Evolutionary conservation across 2,888 invertebrate species (phyloP).

Genomic region (Lasioglossum calceatum): DNA sequence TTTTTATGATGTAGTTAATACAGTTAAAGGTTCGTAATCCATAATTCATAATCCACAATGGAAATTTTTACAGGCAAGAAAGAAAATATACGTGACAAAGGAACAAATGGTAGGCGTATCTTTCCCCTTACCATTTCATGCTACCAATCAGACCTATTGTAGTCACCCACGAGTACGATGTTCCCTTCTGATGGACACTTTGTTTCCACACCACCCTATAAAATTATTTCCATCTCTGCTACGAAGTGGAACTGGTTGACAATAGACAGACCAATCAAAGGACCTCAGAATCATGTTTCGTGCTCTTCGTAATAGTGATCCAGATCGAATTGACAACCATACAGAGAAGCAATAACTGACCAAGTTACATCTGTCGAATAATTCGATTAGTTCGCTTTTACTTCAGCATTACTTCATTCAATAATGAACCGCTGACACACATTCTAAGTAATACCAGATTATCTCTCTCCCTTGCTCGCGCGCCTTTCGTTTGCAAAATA

Average conservation of each 20-base stretch:
- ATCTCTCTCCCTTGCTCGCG: constrained; percentile 18
- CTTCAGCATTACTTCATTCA: neutral
- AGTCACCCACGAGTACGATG: neutral
- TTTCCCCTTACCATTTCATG: neutral
- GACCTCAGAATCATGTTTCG: neutral
- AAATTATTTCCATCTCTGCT: neutral
- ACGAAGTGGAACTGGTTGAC: neutral
- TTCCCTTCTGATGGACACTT: constrained; percentile 7
- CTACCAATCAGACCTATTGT: constrained; percentile 3
- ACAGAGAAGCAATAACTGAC: neutral
- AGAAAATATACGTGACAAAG: neutral
- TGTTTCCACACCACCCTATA: constrained; percentile 1
- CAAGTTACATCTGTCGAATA: neutral
- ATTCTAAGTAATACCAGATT: constrained; percentile 22
- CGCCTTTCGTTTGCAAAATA: constrained; percentile 51
- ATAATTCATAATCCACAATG: too few relatives aligned
- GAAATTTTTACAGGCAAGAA: neutral
- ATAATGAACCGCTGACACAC: neutral
- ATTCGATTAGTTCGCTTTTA: neutral
- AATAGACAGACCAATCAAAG: neutral
- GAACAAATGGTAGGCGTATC: neutral
- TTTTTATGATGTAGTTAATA: too few relatives aligned
- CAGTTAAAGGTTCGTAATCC: too few relatives aligned
- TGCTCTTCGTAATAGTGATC: neutral
- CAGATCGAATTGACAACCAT: neutral